Evolutionary conservation across 2,797 vertebrate species (phyloP).

Genomic region (Darevskia mixta): DNA sequence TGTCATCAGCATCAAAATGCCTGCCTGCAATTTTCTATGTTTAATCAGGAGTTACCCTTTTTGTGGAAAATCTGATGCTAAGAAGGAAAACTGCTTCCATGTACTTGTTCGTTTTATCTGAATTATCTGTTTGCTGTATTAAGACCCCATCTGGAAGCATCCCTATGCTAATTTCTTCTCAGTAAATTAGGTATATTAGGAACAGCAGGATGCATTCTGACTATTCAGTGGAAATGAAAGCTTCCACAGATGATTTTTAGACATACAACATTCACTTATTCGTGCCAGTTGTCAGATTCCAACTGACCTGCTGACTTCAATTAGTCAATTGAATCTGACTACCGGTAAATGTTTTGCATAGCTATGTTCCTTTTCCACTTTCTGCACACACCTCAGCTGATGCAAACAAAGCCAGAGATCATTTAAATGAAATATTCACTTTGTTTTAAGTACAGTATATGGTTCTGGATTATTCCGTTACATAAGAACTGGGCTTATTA

Average conservation of each 20-base stretch:
- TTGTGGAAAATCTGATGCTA: too few relatives aligned
- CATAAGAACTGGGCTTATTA: neutral
- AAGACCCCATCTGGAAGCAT: too few relatives aligned
- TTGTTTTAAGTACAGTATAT: neutral
- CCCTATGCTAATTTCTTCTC: neutral
- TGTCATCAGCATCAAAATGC: too few relatives aligned
- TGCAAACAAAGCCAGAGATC: neutral
- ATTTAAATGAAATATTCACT: neutral
- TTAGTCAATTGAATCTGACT: neutral
- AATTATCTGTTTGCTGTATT: too few relatives aligned
- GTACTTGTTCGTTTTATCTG: too few relatives aligned
- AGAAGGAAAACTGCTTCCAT: too few relatives aligned
- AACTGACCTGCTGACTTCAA: conserved; percentile 19
- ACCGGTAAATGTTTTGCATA: conserved; percentile 1
- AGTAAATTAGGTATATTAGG: conserved; percentile 5
- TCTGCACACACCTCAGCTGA: conserved; percentile 19
- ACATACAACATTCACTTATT: neutral
- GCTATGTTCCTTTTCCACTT: conserved; percentile 18
- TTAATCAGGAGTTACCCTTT: too few relatives aligned
- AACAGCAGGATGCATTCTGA: conserved; percentile 13
- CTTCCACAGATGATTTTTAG: neutral
- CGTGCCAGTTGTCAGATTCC: neutral
- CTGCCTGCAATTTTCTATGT: too few relatives aligned
- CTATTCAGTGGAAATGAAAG: neutral
- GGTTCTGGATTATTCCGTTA: neutral